Evolutionary conservation across 2,888 invertebrate genomes (phyloP).

Genomic region (Tiliacea aurago): DNA sequence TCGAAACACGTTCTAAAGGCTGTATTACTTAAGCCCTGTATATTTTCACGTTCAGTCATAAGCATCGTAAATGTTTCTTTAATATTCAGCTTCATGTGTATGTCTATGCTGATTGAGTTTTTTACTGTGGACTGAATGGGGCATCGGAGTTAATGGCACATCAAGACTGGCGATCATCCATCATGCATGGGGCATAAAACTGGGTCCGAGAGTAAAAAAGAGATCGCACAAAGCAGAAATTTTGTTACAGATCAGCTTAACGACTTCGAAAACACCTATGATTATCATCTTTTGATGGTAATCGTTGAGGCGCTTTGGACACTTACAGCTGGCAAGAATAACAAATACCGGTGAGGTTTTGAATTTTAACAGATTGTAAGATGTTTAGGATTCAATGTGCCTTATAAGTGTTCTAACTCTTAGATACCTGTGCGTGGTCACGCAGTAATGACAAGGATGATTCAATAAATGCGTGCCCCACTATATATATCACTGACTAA

Average conservation of each 20-base stretch:
- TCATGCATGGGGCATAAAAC: conserved; percentile 82
- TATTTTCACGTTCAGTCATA: conserved; percentile 63
- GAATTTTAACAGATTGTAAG: conserved; percentile 79
- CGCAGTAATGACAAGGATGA: conserved; percentile 16
- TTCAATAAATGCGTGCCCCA: conserved; percentile 31
- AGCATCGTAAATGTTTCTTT: conserved; percentile 67
- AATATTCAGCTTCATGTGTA: conserved; percentile 82
- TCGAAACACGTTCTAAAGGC: conserved; percentile 70
- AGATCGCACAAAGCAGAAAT: conserved; percentile 89
- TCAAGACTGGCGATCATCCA: conserved; percentile 77
- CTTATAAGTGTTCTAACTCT: conserved; percentile 75
- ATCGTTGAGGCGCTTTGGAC: conserved; percentile 88
- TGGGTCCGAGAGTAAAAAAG: conserved; percentile 78
- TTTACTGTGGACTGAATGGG: conserved; percentile 71
- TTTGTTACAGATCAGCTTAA: conserved; percentile 91
- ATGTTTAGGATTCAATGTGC: conserved; percentile 81
- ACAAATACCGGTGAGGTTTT: conserved; percentile 87
- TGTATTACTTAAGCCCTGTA: conserved; percentile 70
- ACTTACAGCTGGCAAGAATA: conserved; percentile 86
- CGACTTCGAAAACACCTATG: conserved; percentile 91
- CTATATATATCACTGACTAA: conserved; percentile 38
- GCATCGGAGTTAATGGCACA: conserved; percentile 71
- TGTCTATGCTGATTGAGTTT: conserved; percentile 73
- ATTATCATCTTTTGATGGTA: conserved; percentile 91
- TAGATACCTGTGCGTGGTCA: conserved; percentile 62